Conservation (phyloP, 2,888 invertebrate genomes). For the Bellardia bayeri region DNA sequence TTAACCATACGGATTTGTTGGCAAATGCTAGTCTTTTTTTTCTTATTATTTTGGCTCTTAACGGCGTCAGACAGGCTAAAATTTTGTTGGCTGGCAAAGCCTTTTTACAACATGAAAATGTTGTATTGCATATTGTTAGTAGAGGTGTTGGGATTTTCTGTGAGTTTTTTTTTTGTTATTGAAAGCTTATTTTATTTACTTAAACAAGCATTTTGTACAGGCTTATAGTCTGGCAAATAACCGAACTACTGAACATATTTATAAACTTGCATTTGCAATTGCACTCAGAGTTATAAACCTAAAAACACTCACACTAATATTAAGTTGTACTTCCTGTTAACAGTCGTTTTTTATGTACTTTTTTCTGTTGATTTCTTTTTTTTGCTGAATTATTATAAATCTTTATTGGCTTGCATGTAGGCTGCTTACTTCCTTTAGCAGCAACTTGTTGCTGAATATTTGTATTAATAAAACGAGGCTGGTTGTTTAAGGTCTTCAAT, state of each 20-base stretch:
- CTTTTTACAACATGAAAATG: slow-evolving; percentile 25
- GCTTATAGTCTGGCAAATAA: slow-evolving; percentile 10
- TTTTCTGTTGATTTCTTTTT: background rate
- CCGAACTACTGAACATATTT: background rate
- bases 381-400: slow-evolving; percentile 16
- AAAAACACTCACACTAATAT: slow-evolving; percentile 4
- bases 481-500: background rate
- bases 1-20: slow-evolving; percentile 66
- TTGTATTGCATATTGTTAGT: slow-evolving; percentile 7
- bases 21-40: slow-evolving; percentile 46
- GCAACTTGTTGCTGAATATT: slow-evolving; percentile 48
- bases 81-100: slow-evolving; percentile 28
- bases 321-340: slow-evolving; percentile 22
- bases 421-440: slow-evolving; percentile 13
- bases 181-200: slow-evolving; percentile 61
- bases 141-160: slow-evolving; percentile 47
- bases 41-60: slow-evolving; percentile 27
- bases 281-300: background rate
- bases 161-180: background rate
- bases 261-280: too few relatives aligned
- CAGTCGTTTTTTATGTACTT: background rate
- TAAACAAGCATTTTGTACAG: slow-evolving; percentile 39
- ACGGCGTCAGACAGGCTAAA: background rate
- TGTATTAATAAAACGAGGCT: background rate
- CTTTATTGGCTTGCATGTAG: slow-evolving; percentile 22